These are phyloP conservation scores for Bovichtus diacanthus DNA, from an alignment of 2,797 vertebrate species.

Conservation along the genomic window DNA sequence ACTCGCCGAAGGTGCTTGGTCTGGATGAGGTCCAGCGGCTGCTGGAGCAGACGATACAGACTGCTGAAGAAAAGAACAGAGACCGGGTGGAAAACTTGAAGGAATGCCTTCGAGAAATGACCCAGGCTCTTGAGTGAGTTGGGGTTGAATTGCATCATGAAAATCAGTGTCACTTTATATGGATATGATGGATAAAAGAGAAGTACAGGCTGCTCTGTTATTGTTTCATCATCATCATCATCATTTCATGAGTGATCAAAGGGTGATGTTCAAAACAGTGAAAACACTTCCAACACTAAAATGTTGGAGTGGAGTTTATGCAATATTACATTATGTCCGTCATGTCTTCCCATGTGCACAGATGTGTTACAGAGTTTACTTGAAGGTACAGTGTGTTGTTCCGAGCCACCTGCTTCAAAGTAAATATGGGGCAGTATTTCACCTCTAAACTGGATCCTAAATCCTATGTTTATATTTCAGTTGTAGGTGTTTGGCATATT, in stretches of 20 bases:
- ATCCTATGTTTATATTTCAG: too few species aligned
- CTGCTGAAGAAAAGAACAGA: constrained; percentile 7
- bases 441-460: too few species aligned
- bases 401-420: too few species aligned
- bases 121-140: constrained; percentile 66
- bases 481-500: too few species aligned
- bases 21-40: constrained; percentile 48
- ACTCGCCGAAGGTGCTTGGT: constrained; percentile 37
- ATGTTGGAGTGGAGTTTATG: neutral
- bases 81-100: constrained; percentile 67
- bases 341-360: neutral
- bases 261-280: neutral
- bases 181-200: neutral
- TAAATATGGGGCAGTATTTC: too few species aligned
- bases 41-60: constrained; percentile 46
- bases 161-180: neutral
- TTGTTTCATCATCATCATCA: neutral
- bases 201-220: neutral
- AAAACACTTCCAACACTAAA: too few species aligned
- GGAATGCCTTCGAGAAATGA: constrained; percentile 78
- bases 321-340: neutral
- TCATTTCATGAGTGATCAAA: neutral
- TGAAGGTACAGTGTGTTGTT: too few species aligned
- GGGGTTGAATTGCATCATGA: neutral
- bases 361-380: neutral